Conservation (phyloP, 2,888 invertebrate species). For the Zhengitettix transpicula region DNA sequence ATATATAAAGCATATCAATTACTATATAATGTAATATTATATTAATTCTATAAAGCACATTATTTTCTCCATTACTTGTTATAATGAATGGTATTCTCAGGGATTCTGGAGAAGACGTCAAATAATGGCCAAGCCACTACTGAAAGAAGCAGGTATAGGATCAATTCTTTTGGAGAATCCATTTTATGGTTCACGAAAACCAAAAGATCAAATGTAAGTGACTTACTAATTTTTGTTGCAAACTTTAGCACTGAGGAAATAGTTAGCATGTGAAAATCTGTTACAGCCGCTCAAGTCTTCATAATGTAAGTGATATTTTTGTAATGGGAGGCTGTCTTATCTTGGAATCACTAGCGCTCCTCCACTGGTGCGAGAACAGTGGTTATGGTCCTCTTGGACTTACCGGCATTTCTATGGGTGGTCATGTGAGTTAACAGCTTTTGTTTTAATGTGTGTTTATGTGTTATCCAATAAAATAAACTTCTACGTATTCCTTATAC, state of each 20-base stretch:
- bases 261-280: conserved; percentile 1
- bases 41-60: conserved; percentile 42
- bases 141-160: conserved; percentile 78
- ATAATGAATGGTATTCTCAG: conserved; percentile 29
- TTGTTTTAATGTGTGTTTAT: too few relatives aligned
- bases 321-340: conserved; percentile 97
- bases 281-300: conserved; percentile 69
- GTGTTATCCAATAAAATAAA: too few relatives aligned
- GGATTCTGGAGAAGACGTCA: conserved; percentile 81
- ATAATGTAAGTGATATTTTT: conserved; percentile 93
- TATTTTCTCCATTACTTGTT: conserved; percentile 69
- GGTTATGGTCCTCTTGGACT: conserved; percentile 88
- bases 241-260: not conserved
- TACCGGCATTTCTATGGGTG: conserved; percentile 95
- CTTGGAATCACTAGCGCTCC: conserved; percentile 76
- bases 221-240: not conserved
- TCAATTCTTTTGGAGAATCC: conserved; percentile 94
- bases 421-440: conserved; percentile 56
- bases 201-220: conserved; percentile 65
- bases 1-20: too few relatives aligned
- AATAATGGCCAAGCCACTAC: conserved; percentile 76
- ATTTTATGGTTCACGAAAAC: conserved; percentile 81
- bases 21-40: not conserved
- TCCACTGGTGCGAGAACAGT: conserved; percentile 85
- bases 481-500: too few relatives aligned